phyloP scores from a whole-genome alignment of 2,797 vertebrate species.

The Kryptopterus vitreolus region DNA sequence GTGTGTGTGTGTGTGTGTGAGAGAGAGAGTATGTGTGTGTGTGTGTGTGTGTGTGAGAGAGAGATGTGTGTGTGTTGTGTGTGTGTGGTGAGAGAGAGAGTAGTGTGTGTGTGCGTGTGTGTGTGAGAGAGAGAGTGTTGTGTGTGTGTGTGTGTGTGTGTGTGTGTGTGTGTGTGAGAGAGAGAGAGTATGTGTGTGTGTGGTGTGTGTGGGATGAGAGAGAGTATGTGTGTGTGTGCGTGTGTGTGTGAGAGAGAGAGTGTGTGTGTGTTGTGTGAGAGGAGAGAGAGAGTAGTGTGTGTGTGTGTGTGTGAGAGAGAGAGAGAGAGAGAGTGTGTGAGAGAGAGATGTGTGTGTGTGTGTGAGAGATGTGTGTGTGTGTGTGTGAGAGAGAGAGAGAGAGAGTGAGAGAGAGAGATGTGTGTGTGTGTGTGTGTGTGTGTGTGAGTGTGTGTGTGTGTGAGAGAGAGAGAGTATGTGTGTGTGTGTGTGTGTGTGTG shows the following conservation, averaged over 20 bases:
- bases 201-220: too few relatives aligned
- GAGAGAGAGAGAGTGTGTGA: constrained; percentile 13
- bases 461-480: constrained; percentile 47
- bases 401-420: too few relatives aligned
- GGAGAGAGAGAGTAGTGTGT: too few relatives aligned
- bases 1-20: constrained; percentile 50
- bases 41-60: constrained; percentile 27
- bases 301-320: constrained; percentile 29
- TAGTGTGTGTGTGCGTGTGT: too few relatives aligned
- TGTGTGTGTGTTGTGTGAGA: constrained; percentile 19
- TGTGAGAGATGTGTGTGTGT: constrained; percentile 18
- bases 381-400: too few relatives aligned
- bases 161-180: constrained; percentile 50
- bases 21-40: too few relatives aligned
- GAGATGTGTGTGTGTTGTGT: constrained; percentile 21
- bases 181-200: constrained; percentile 21
- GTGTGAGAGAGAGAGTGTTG: constrained; percentile 24
- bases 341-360: constrained; percentile 31
- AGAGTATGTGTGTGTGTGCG: too few relatives aligned
- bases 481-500: constrained; percentile 48
- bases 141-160: constrained; percentile 16
- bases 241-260: constrained; percentile 31
- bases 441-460: constrained; percentile 16
- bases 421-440: constrained; percentile 33
- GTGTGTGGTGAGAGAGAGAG: too few relatives aligned